A percentile compares a stretch with the other conserved stretches of the same genome.
Evolutionary conservation across 2,797 vertebrate species (phyloP).

Genomic region (Cygnus olor): DNA sequence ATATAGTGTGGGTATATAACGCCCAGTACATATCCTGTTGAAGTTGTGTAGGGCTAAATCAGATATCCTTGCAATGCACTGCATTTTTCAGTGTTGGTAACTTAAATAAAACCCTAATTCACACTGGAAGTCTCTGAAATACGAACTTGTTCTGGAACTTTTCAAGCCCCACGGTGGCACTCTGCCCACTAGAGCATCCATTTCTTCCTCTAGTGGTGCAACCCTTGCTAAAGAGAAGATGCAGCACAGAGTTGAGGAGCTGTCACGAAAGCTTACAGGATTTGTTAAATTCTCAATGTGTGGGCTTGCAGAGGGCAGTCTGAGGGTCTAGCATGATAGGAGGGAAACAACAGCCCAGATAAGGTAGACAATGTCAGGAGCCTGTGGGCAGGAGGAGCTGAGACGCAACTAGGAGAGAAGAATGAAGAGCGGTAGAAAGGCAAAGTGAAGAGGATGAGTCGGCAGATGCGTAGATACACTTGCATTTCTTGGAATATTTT

Average conservation of each 20-base stretch:
- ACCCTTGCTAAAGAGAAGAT: background rate
- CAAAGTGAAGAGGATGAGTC: background rate
- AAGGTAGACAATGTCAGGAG: background rate
- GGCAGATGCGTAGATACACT: accelerated
- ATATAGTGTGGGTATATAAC: background rate
- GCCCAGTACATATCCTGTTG: background rate
- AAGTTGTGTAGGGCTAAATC: background rate
- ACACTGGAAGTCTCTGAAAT: background rate
- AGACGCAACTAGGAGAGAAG: background rate
- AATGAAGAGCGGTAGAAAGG: background rate
- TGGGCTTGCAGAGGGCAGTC: too few species aligned
- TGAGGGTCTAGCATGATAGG: background rate
- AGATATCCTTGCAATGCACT: background rate
- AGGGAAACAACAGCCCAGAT: background rate
- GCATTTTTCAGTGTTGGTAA: background rate
- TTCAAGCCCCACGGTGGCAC: background rate
- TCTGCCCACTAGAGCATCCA: background rate
- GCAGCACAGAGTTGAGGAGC: background rate
- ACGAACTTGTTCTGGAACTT: background rate
- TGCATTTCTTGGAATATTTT: background rate
- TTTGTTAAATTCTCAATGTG: background rate
- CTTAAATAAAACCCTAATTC: background rate
- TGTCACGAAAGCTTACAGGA: background rate
- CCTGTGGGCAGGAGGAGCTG: background rate
- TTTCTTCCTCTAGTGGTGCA: background rate